A percentile compares a stretch with the other conserved stretches of the same genome.
Conservation (phyloP, 92 coral and sea anemone genomes). For the Metridium senile region DNA sequence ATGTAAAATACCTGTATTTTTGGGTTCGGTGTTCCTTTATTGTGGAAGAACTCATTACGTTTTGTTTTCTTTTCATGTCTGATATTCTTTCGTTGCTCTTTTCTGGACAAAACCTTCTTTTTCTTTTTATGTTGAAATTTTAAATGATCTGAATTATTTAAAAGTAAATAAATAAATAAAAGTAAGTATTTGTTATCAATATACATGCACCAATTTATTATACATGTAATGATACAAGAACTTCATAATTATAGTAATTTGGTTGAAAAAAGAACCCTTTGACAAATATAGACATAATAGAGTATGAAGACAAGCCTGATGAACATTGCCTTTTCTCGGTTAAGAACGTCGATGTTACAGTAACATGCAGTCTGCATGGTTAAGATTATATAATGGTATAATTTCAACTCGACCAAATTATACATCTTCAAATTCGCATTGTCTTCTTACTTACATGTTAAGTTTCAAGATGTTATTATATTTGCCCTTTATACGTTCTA, state of each 20-base stretch:
- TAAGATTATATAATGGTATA: too few species aligned
- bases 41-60: constrained; percentile 44
- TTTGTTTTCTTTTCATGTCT: constrained; percentile 55
- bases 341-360: too few species aligned
- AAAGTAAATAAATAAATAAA: background rate
- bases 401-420: too few species aligned
- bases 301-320: too few species aligned
- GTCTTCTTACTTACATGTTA: background rate
- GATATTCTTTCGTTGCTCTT: constrained; percentile 37
- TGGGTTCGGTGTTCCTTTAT: background rate
- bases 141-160: constrained; percentile 4
- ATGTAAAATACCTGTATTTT: background rate
- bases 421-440: too few species aligned
- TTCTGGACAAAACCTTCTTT: constrained; percentile 44
- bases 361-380: too few species aligned
- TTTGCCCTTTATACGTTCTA: background rate
- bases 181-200: background rate
- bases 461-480: background rate
- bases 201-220: background rate
- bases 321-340: too few species aligned
- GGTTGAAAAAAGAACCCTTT: too few species aligned
- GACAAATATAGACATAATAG: too few species aligned
- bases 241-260: too few species aligned
- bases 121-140: constrained; percentile 20
- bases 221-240: too few species aligned